A percentile compares a stretch with the other conserved stretches of the same genome.
phyloP scores from a whole-genome alignment of 2,113 vertebrate species.

The Henicopernis longicauda region DNA sequence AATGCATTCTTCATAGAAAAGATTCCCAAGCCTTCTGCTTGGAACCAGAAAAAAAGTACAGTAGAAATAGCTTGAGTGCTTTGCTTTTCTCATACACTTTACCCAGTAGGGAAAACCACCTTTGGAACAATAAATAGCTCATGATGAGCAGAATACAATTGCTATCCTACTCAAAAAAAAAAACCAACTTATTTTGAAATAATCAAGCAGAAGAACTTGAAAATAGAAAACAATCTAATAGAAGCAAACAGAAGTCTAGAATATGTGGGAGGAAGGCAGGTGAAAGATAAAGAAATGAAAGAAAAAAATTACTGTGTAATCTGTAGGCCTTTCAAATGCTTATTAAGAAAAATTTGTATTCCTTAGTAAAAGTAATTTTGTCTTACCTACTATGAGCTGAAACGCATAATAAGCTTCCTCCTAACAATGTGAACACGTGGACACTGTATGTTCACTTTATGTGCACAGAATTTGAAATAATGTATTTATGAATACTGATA shows the following conservation, averaged over 20 bases:
- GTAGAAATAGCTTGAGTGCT: neutral
- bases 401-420: neutral
- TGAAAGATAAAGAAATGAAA: neutral
- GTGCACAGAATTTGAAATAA: neutral
- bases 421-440: neutral
- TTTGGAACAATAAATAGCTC: neutral
- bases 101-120: neutral
- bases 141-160: neutral
- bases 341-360: neutral
- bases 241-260: neutral
- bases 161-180: neutral
- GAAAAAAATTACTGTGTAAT: neutral
- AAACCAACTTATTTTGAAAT: neutral
- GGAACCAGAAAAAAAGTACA: neutral
- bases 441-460: neutral
- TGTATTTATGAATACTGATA: neutral
- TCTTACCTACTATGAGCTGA: neutral
- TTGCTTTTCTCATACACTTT: neutral
- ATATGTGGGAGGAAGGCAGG: neutral
- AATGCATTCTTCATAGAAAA: neutral
- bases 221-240: neutral
- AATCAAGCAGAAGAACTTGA: neutral
- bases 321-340: neutral
- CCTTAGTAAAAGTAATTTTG: neutral
- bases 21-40: neutral